These are phyloP conservation scores for Drosophila ironensis DNA, from an alignment of 1,140 invertebrate genomes.

Conservation along the genomic window DNA sequence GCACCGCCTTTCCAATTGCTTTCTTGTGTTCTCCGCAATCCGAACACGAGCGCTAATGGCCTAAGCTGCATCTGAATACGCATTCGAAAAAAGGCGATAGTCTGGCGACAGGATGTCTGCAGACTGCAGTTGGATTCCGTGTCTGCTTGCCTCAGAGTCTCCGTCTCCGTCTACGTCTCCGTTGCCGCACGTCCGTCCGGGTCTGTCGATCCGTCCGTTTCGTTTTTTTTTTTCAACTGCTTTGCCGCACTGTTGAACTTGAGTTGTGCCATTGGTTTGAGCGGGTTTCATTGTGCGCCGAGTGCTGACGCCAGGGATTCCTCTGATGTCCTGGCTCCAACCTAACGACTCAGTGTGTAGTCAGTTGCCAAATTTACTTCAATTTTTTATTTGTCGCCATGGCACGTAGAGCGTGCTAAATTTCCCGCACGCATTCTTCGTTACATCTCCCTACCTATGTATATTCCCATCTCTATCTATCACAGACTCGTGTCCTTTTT, in stretches of 20 bases:
- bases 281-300: conserved; percentile 16
- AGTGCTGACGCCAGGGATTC: conserved; percentile 50
- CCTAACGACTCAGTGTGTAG: conserved; percentile 50
- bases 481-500: background rate
- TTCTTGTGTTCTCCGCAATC: conserved; percentile 39
- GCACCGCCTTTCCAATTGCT: conserved; percentile 37
- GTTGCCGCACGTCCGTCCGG: no score
- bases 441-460: conserved; percentile 6
- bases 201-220: conserved; percentile 11
- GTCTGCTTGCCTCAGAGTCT: conserved; percentile 4
- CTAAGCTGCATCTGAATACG: conserved; percentile 35
- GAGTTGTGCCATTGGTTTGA: conserved; percentile 11
- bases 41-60: conserved; percentile 35
- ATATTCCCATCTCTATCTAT: background rate
- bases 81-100: conserved; percentile 1
- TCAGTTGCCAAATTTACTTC: conserved; percentile 78
- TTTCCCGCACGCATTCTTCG: conserved; percentile 71
- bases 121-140: conserved; percentile 25
- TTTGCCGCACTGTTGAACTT: conserved; percentile 71
- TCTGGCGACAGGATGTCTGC: conserved; percentile 40
- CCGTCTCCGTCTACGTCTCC: no score
- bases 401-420: conserved; percentile 73
- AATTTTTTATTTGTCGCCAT: conserved; percentile 70
- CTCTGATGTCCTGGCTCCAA: background rate
- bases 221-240: conserved; percentile 42